Base-by-base conservation (phyloP, 1,140 invertebrate species). In the Drosophila nigromelanica region DNA sequence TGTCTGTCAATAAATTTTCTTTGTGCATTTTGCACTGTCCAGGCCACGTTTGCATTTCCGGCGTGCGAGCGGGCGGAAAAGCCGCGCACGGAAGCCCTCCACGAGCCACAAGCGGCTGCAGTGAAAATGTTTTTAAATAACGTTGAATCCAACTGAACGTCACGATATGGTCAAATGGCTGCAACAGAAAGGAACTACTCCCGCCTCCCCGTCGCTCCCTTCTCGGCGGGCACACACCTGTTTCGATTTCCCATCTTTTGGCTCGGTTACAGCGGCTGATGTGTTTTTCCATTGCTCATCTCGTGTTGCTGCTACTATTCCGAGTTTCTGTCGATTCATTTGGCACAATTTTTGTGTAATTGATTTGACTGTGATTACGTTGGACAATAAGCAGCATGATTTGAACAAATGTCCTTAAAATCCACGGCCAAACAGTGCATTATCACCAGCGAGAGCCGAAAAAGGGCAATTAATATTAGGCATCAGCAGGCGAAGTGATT, bases 401-500 rank as follows among this genome's bases (percentile, higher is more conserved):
- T 77, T 70, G 68, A 55, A 63, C 71, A 75, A 54, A 73, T 76
- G 80, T 76, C 63, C 80, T 64, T 75, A 54, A 83, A 82, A 78
- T 60, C 52, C 77, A 50, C 73, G 54, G 35, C 64, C 79, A 86
- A 86, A 79, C 64, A 89, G 56, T 70, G 68, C 79, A 86, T 89
- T 86, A 86, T 76, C 74, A 66, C 42, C 60, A 15, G 27, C 48
- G 11, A 10, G 14, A 52, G 59, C 27, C n/a, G 21, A 67, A 72
- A 70, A 61, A 81, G 56, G 63, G 76, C 80, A 89, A 87, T 87
- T 89, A 89, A 83, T 79, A 83, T 82, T 64, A 72, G 63, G 68
- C 60, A 63, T 45, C 61, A 63, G 43, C 40, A n/a, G 50, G 48
- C 27, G 27, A 21, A 27, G 33, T 37, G 42, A 50, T 58, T 58